These are phyloP conservation scores for Poeciliopsis gracilis DNA, from an alignment of 2,797 vertebrate genomes.

Conservation along the genomic window DNA sequence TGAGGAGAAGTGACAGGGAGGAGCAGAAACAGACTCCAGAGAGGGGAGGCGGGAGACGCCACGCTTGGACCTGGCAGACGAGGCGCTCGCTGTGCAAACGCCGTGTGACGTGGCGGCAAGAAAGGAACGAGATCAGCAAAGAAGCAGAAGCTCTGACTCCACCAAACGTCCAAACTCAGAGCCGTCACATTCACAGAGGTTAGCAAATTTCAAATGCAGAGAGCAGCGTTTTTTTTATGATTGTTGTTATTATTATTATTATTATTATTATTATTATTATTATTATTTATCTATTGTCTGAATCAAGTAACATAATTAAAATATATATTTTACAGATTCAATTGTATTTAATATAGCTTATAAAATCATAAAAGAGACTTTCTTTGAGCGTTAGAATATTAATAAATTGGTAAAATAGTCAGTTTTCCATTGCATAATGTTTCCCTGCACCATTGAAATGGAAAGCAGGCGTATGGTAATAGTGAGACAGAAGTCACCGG, in stretches of 20 bases:
- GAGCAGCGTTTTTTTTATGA: background rate
- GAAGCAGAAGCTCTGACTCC: constrained; percentile 7
- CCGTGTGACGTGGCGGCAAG: background rate
- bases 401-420: background rate
- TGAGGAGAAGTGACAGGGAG: constrained; percentile 8
- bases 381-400: background rate
- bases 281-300: background rate
- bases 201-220: background rate
- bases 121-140: background rate
- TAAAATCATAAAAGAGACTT: background rate
- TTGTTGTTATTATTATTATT: background rate
- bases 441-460: background rate
- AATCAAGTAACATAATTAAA: background rate
- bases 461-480: background rate
- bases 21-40: background rate
- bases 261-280: too few species aligned
- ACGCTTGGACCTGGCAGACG: background rate
- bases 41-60: background rate
- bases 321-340: background rate
- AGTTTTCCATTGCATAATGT: background rate
- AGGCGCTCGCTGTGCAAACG: background rate
- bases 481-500: background rate
- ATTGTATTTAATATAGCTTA: too few species aligned
- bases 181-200: background rate
- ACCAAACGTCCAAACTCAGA: background rate